phyloP scores from a whole-genome alignment of 2,888 invertebrate genomes.

The Auanema sp. region DNA sequence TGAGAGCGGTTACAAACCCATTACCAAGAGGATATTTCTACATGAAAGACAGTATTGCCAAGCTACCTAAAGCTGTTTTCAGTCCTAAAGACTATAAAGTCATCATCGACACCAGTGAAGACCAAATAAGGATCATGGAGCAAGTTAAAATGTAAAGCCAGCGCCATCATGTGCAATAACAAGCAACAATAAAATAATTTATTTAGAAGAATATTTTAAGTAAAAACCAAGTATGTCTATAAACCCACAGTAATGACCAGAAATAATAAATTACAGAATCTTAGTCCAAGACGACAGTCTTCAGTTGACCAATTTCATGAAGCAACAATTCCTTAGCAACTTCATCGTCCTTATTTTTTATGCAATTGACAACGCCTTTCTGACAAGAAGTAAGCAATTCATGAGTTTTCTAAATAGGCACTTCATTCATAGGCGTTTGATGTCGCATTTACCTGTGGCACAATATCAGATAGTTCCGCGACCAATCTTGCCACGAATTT shows the following conservation, averaged over 20 bases:
- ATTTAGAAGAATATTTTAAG: no score
- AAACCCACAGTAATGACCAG: no score
- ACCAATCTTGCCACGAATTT: slow-evolving; percentile 78
- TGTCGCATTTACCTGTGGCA: slow-evolving; percentile 11
- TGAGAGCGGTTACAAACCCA: not conserved
- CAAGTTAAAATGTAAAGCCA: no score
- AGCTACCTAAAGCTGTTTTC: not conserved
- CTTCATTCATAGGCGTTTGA: not conserved
- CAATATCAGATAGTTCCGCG: slow-evolving; percentile 18
- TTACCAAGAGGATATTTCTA: not conserved
- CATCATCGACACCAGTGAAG: no score
- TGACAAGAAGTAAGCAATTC: slow-evolving; percentile 33
- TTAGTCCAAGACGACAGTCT: slow-evolving; percentile 5
- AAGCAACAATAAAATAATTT: no score
- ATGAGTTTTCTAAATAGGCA: slow-evolving; percentile 6
- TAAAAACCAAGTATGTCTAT: no score
- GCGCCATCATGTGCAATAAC: no score
- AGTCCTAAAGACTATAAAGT: no score
- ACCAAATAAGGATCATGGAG: no score
- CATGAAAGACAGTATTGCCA: not conserved
- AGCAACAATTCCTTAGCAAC: slow-evolving; percentile 32
- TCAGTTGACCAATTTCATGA: slow-evolving; percentile 21
- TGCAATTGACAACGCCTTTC: slow-evolving; percentile 37
- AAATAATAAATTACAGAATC: slow-evolving; percentile 4
- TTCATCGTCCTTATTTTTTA: slow-evolving; percentile 42